These are phyloP conservation scores for Xestia c-nigrum DNA, from an alignment of 2,888 invertebrate genomes.

Conservation along the genomic window DNA sequence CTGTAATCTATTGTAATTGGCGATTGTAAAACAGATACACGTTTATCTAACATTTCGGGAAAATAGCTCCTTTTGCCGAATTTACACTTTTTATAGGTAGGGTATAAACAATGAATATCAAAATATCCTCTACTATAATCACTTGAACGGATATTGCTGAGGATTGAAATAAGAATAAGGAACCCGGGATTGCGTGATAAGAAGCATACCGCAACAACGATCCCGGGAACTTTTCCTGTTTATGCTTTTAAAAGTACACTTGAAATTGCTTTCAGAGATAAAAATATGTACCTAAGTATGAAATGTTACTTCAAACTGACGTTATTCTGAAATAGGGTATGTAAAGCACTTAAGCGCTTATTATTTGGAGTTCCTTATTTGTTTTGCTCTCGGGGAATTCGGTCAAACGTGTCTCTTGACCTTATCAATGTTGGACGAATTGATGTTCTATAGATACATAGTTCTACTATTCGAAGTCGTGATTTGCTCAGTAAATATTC, in stretches of 20 bases:
- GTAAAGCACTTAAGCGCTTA: conserved; percentile 17
- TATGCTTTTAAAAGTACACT: conserved; percentile 34
- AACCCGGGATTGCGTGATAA: not conserved
- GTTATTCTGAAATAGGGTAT: conserved; percentile 9
- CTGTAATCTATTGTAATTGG: no score
- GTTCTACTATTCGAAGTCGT: not conserved
- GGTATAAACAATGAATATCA: not conserved
- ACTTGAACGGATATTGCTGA: not conserved
- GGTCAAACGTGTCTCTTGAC: conserved; percentile 41
- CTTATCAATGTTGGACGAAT: conserved; percentile 11
- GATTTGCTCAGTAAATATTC: conserved; percentile 7
- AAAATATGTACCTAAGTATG: conserved; percentile 20
- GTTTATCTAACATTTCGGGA: not conserved
- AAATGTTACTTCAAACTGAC: conserved; percentile 21
- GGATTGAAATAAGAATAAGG: conserved; percentile 2
- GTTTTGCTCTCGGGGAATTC: conserved; percentile 22
- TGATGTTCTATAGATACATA: not conserved
- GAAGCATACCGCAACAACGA: not conserved
- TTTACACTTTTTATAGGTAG: not conserved
- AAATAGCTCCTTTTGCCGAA: not conserved
- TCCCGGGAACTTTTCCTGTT: conserved; percentile 1
- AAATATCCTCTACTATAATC: not conserved
- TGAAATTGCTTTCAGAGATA: conserved; percentile 27
- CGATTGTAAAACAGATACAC: not conserved
- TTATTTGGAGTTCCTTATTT: conserved; percentile 28